Base-by-base conservation (phyloP, 2,113 vertebrate species). In the Brachionichthys hirsutus region DNA sequence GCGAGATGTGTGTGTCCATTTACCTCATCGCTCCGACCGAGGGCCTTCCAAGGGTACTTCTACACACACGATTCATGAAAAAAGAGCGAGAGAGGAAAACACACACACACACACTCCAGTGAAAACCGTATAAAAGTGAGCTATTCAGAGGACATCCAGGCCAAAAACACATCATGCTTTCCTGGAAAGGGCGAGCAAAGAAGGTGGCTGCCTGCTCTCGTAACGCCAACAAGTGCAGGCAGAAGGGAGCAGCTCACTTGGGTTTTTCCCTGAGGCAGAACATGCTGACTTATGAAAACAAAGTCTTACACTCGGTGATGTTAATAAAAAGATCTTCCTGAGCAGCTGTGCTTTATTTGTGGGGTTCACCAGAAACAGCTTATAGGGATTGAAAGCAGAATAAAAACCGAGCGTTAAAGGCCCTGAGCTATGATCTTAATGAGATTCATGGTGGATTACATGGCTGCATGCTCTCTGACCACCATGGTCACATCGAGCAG, bases 141-240 rank as follows among this genome's bases (percentile, higher is more conserved):
- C 68, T 68, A 51, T 82, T 75, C 58, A 45, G 69, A 82, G 30
- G 63, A 65, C 19, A 44, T 62, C 49, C 13, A 9, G 54, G 77
- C 80, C 78, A 80, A 59, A 81, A 55, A 52, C 74, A 57, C 76
- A 77, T 85, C 66, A 76, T 72, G 67, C 80, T 83, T 81, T 87
- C 78, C 80, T 82, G 78, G 78, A 81, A 57, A 36, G 44, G 2
- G 62, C 43, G 14, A 61, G 68, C 2, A n/a, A n/a, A 38, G 54
- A 78, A 65, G 49, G 70, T 56, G 73, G 57, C 54, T 51, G 70
- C 62, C 62, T 58, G 68, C 70, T 50, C 62, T 42, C n/a, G 24
- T 24, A 30, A 52, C 36, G 11, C 54, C 62, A 68, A 80, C 74
- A 85, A 80, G 73, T 73, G 64, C 2, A 57, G 47, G 65, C 62